These are phyloP conservation scores for Altica lythri DNA, from an alignment of 2,888 invertebrate species.

Conservation along the genomic window DNA sequence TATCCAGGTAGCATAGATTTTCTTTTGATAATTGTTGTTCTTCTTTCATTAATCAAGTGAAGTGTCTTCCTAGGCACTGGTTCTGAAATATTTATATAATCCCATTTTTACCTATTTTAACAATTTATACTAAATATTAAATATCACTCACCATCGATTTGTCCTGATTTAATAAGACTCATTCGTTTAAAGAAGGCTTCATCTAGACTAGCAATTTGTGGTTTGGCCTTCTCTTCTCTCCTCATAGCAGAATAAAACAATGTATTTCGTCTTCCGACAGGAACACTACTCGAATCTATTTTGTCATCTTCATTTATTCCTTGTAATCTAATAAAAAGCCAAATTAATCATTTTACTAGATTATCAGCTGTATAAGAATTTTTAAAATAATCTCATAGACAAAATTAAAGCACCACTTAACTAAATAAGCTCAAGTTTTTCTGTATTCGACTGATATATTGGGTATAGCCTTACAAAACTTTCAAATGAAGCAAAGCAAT, in stretches of 20 bases:
- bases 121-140: background rate
- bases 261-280: conserved; percentile 79
- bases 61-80: conserved; percentile 2
- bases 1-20: background rate
- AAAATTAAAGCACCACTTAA: too few relatives aligned
- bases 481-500: too few relatives aligned
- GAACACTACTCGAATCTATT: conserved; percentile 75
- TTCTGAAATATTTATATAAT: conserved; percentile 2
- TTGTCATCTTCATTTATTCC: conserved; percentile 79
- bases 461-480: too few relatives aligned
- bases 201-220: conserved; percentile 44
- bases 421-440: too few relatives aligned
- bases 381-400: too few relatives aligned
- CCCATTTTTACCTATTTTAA: background rate
- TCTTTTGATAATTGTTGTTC: conserved; percentile 1
- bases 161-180: conserved; percentile 35
- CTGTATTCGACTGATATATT: too few relatives aligned
- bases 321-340: conserved; percentile 81
- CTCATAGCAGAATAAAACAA: conserved; percentile 74
- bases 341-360: too few relatives aligned
- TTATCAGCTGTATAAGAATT: too few relatives aligned
- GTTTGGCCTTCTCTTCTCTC: conserved; percentile 33
- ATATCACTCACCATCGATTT: conserved; percentile 30
- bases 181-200: conserved; percentile 45
- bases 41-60: background rate